Evolutionary conservation across 1,140 invertebrate species (phyloP), one percentile per base, ranked within the genome.

Genomic region (Bombus vancouverensis): DNA sequence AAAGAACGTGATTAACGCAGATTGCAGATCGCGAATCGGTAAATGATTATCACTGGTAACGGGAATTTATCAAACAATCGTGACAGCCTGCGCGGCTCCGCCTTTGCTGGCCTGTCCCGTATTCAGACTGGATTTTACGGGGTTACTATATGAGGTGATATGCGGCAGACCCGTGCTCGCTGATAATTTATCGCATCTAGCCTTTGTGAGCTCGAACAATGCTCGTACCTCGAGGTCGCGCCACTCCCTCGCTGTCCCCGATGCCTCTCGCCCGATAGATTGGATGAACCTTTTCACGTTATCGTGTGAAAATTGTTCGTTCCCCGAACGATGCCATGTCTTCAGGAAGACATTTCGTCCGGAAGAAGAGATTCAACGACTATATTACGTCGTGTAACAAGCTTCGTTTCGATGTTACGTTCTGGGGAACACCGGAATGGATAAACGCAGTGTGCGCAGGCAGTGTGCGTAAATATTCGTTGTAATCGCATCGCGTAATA

Each of bases 201-300:
- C 81, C 89, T 91, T 92, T 92, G 92, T 92, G 68, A 39, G 71
- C 42, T 70, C 79, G 85, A 89, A 93, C 91, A 92, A 92, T 92
- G 72, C 37, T 34, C 39, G n/a, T 81, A 62, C 73, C 71, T 75
- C 34, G 70, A 65, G 74, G 78, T 65, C 73, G 37, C 9, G 37
- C 65, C 74, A 12, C 59, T 47, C 72, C 32, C 72, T 34, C n/a
- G 10, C 28, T 12, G 28, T 39, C 32, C 71, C 25, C 53, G 5
- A 22, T n/a, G 1, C 13, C 34, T 44, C n/a, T 6, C n/a, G 1
- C 25, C 37, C 47, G 68, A 44, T 42, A 47, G 28, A 81, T 62
- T 37, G 68, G 53, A 44, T 28, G 39, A 68, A 65, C 47, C 44
- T 37, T 62, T 47, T 42, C 59, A 70, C 57, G 70, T 44, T 59